Evolutionary conservation across 2,888 invertebrate genomes (phyloP).

Genomic region (Acrobasis repandana): DNA sequence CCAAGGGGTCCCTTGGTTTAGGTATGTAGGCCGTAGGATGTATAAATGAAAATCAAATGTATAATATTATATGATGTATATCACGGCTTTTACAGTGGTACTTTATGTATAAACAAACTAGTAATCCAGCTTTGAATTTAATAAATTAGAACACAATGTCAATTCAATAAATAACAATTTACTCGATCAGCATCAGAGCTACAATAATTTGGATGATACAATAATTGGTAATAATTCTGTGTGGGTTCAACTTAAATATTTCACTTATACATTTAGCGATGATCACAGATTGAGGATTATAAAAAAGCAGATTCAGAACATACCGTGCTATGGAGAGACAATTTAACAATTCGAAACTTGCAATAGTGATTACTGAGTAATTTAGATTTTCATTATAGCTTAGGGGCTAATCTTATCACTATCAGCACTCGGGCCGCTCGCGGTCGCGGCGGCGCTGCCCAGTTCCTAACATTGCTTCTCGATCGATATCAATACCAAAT

Average conservation of each 20-base stretch:
- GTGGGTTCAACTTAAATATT: constrained; percentile 71
- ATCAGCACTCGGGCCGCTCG: constrained; percentile 72
- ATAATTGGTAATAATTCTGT: constrained; percentile 59
- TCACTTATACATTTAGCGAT: constrained; percentile 79
- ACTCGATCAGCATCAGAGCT: constrained; percentile 68
- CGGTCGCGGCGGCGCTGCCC: constrained; percentile 60
- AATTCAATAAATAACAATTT: constrained; percentile 81
- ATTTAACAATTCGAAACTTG: constrained; percentile 79
- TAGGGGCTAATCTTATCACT: constrained; percentile 76
- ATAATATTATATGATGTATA: constrained; percentile 82
- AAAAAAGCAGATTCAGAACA: constrained; percentile 81
- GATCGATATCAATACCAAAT: constrained; percentile 78
- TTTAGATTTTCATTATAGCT: constrained; percentile 79
- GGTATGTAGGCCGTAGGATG: background rate
- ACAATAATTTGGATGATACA: constrained; percentile 64
- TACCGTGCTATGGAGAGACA: constrained; percentile 80
- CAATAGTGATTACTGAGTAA: constrained; percentile 81
- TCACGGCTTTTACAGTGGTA: constrained; percentile 83
- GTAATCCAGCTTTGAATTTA: constrained; percentile 72
- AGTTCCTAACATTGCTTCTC: constrained; percentile 77
- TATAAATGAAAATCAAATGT: constrained; percentile 69
- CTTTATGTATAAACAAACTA: constrained; percentile 80
- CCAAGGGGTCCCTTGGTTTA: too few relatives aligned
- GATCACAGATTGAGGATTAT: constrained; percentile 82
- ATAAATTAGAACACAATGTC: constrained; percentile 79